phyloP scores from a whole-genome alignment of 2,797 vertebrate genomes.

The Lacerta agilis region DNA sequence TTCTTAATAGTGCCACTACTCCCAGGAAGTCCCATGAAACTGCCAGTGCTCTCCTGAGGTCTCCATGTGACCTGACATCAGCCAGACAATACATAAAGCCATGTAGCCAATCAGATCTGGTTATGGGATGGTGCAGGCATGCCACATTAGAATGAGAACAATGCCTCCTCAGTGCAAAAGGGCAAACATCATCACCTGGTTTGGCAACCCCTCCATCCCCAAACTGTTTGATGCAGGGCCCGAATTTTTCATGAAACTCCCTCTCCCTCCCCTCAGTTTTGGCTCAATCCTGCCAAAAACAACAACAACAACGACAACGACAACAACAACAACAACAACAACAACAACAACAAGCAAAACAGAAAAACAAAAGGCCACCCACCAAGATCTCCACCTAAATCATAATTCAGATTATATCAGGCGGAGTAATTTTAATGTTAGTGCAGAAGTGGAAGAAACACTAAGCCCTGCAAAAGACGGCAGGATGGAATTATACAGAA shows the following conservation, averaged over 20 bases:
- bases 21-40: too few relatives aligned
- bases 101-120: not conserved
- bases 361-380: too few relatives aligned
- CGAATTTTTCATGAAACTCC: not conserved
- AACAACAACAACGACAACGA: too few relatives aligned
- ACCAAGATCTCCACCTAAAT: not conserved
- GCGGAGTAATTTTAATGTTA: not conserved
- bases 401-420: not conserved
- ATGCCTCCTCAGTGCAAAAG: too few relatives aligned
- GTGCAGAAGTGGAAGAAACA: conserved; percentile 4
- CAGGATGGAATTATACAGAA: not conserved
- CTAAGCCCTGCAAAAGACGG: not conserved
- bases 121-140: too few relatives aligned
- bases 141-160: not conserved
- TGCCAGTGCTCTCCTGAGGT: too few relatives aligned
- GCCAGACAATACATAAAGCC: too few relatives aligned
- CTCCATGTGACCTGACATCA: too few relatives aligned
- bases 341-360: too few relatives aligned
- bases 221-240: too few relatives aligned
- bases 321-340: too few relatives aligned
- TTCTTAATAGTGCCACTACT: too few relatives aligned
- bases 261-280: not conserved
- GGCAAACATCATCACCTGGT: not conserved
- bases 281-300: not conserved
- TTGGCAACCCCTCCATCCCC: not conserved